Base-by-base conservation (phyloP, 92 coral and sea anemone species). In the Porites evermanni region DNA sequence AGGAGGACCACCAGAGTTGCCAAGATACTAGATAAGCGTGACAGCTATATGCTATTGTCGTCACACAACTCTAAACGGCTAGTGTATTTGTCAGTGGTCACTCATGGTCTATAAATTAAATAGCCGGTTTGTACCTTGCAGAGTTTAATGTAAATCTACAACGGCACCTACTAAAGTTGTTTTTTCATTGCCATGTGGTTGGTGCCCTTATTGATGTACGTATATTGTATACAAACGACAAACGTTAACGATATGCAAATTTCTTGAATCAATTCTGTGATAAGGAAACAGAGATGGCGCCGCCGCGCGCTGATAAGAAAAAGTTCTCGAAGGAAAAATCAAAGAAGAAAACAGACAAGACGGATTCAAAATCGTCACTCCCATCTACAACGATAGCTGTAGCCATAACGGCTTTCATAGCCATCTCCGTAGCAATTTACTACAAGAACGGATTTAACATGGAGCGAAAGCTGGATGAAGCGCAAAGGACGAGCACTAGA, bases 341-440 rank as follows among this genome's bases (percentile, higher is more conserved):
- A 60, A 91, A 92, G 77, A 71, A 88, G 18, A 77, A 88, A 18
- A 20, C 84, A n/a, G 12, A 53, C 10, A 88, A 84, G 78, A 91
- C 89, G 66, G 59, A 71, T 61, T 70, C 79, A 3, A 90, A 82
- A 26, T 56, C 93, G 1, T 64, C 74, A 10, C 70, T 86, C 8
- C 82, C 90, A 64, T 80, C 92, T 2, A 58, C 83, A 58, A 74
- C 93, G 3, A 16, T 87, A 64, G 64, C 91, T 12, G 84, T 89
- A 65, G 85, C 81, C 59, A 56, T 83, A 52, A 78, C 88, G 58
- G 92, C 92, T 16, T 83, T 86, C 10, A 52, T 89, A 20, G 95
- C 93, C 18, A 17, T 92, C 6, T 64, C 53, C 14, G 91, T 87
- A 11, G 97, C 89, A 8, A 54, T 94, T 53, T 94, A 87, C 76